Conservation (phyloP, 1,140 invertebrate genomes). For the Acromyrmex heyeri region DNA sequence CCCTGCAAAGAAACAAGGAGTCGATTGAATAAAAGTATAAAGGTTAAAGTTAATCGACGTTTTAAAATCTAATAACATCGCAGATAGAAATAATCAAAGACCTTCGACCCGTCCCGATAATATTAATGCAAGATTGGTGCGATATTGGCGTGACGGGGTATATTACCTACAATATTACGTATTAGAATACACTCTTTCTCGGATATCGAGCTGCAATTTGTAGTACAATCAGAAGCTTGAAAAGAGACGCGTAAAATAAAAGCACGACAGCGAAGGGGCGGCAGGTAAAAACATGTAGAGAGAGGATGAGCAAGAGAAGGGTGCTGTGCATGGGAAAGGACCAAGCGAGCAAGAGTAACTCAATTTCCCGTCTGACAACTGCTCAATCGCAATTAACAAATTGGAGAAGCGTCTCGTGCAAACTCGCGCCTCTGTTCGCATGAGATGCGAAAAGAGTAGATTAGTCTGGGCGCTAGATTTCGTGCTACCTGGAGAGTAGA, state of each 20-base stretch:
- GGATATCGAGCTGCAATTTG: slow-evolving; percentile 28
- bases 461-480: slow-evolving; percentile 64
- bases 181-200: background rate
- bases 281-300: slow-evolving; percentile 18
- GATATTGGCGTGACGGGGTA: background rate
- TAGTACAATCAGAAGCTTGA: slow-evolving; percentile 10
- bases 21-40: slow-evolving; percentile 34
- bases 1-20: background rate
- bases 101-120: slow-evolving; percentile 8
- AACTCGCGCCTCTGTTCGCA: slow-evolving; percentile 50
- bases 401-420: slow-evolving; percentile 66
- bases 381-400: slow-evolving; percentile 83
- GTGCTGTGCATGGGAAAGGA: background rate
- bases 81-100: slow-evolving; percentile 33
- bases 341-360: slow-evolving; percentile 79
- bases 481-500: slow-evolving; percentile 24
- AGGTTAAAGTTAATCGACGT: slow-evolving; percentile 56
- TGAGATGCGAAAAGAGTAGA: slow-evolving; percentile 37
- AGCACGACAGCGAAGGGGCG: slow-evolving; percentile 23
- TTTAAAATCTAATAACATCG: slow-evolving; percentile 34
- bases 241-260: slow-evolving; percentile 12
- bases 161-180: background rate
- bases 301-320: slow-evolving; percentile 8
- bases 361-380: slow-evolving; percentile 81
- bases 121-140: background rate